phyloP scores from a whole-genome alignment of 2,797 vertebrate species.

The Chiroxiphia lanceolata region DNA sequence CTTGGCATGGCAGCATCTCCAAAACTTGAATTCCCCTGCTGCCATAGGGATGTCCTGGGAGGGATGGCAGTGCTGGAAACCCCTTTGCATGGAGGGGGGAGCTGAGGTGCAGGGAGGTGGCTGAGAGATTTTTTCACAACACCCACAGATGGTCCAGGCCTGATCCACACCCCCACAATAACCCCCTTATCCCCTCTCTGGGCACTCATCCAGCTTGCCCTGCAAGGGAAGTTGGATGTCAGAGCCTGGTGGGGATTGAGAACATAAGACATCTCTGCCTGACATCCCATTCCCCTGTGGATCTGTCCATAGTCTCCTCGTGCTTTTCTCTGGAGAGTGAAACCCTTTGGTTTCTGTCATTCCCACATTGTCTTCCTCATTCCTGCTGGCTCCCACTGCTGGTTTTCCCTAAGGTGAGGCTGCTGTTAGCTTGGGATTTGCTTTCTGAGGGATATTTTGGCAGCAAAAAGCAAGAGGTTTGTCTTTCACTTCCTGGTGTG shows the following conservation, averaged over 20 bases:
- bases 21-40: neutral
- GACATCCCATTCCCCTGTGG: accelerated
- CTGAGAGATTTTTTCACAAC: neutral
- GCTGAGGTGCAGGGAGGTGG: neutral
- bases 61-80: neutral
- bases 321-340: neutral
- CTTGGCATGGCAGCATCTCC: neutral
- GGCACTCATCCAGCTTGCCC: neutral
- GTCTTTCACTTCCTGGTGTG: accelerated
- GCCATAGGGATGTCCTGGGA: neutral
- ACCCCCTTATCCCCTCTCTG: neutral
- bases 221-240: neutral
- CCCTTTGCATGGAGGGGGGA: neutral
- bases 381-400: accelerated
- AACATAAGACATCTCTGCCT: neutral
- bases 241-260: neutral
- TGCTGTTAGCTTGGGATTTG: too few relatives aligned
- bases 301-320: accelerated
- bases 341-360: neutral
- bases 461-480: neutral
- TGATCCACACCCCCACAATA: neutral
- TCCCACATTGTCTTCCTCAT: neutral
- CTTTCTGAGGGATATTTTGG: accelerated
- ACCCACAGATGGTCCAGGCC: neutral
- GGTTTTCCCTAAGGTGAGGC: neutral